phyloP scores from a whole-genome alignment of 2,113 vertebrate genomes.

The Saguinus imperator region DNA sequence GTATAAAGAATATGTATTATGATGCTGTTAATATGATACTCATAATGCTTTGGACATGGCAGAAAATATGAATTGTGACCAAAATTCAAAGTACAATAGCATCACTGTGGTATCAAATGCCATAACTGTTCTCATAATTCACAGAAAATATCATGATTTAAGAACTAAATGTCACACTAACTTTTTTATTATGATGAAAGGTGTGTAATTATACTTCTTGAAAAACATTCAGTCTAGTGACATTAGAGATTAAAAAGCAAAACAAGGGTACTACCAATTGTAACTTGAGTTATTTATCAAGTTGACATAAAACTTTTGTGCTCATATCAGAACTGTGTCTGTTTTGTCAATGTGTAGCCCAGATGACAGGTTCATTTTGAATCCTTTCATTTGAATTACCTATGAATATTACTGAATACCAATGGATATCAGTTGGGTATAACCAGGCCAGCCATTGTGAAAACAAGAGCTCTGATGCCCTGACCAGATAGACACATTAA shows the following conservation, averaged over 20 bases:
- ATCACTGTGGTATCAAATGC: constrained; percentile 80
- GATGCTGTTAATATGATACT: constrained; percentile 83
- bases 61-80: constrained; percentile 77
- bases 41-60: constrained; percentile 82
- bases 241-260: constrained; percentile 47
- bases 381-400: not conserved
- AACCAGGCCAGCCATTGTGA: not conserved
- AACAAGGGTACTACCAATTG: constrained; percentile 25
- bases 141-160: constrained; percentile 74
- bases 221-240: constrained; percentile 54
- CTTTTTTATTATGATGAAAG: constrained; percentile 69
- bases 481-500: not conserved
- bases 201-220: constrained; percentile 58
- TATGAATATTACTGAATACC: not conserved
- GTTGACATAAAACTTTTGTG: constrained; percentile 39
- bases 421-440: not conserved
- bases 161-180: constrained; percentile 74
- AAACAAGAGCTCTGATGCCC: not conserved
- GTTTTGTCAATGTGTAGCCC: not conserved
- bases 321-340: constrained; percentile 12
- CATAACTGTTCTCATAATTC: constrained; percentile 80
- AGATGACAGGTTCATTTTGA: not conserved
- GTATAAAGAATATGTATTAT: constrained; percentile 87
- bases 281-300: constrained; percentile 55
- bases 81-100: constrained; percentile 71